A percentile compares a stretch with the other conserved stretches of the same genome.
Evolutionary conservation across 2,113 vertebrate species (phyloP).

Genomic region (Cyrtonyx montezumae): DNA sequence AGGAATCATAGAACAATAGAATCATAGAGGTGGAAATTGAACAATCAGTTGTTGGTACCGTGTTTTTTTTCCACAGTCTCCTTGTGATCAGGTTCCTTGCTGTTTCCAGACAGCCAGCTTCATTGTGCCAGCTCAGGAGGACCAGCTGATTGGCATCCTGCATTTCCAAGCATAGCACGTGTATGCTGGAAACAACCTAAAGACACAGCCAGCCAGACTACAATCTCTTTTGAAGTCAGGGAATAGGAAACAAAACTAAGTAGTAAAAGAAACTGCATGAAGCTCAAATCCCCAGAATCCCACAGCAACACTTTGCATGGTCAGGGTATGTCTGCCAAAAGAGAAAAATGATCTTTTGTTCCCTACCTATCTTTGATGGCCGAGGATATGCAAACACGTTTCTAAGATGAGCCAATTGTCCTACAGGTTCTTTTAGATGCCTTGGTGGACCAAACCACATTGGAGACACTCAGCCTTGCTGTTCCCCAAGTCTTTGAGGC

Average conservation of each 20-base stretch:
- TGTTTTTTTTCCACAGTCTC: background rate
- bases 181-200: background rate
- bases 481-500: background rate
- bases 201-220: background rate
- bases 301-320: background rate
- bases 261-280: background rate
- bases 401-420: background rate
- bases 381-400: background rate
- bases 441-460: background rate
- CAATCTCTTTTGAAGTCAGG: background rate
- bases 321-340: background rate
- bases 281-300: background rate
- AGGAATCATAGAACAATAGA: background rate
- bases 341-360: background rate
- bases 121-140: background rate
- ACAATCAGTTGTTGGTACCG: background rate
- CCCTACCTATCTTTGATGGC: background rate
- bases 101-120: background rate
- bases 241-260: background rate
- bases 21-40: background rate
- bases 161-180: background rate
- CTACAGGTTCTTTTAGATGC: background rate
- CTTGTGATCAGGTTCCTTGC: background rate
- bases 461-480: background rate
- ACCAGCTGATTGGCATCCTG: background rate